Percentiles rank a stretch among this genome's conserved stretches.
phyloP scores from a whole-genome alignment of 2,113 vertebrate genomes.

The Calonectris borealis region DNA sequence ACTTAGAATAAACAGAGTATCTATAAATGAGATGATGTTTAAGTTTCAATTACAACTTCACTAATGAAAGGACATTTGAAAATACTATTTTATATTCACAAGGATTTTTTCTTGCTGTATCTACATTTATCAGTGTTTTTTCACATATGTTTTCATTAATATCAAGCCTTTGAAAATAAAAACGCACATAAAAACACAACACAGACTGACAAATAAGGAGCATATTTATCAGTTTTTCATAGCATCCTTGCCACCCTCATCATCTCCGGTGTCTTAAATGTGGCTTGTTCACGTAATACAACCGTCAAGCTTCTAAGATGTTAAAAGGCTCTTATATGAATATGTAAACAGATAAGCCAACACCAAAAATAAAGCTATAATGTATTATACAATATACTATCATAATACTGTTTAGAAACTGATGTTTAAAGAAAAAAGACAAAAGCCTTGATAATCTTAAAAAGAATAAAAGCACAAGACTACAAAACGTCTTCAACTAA shows the following conservation, averaged over 20 bases:
- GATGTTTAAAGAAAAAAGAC: not conserved
- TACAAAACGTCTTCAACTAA: not conserved
- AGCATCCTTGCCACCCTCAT: not conserved
- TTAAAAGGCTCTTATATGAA: not conserved
- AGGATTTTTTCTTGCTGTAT: not conserved
- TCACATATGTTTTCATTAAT: not conserved
- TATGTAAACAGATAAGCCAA: not conserved
- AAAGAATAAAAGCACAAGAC: not conserved
- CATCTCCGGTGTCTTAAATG: not conserved
- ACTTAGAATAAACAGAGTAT: not conserved
- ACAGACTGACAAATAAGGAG: slow-evolving; percentile 67
- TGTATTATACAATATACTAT: not conserved
- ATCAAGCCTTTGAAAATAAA: not conserved
- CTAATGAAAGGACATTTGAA: not conserved
- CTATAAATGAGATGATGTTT: not conserved
- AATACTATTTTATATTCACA: not conserved
- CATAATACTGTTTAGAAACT: not conserved
- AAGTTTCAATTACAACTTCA: not conserved
- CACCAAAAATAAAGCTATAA: not conserved
- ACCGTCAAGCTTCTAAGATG: not conserved
- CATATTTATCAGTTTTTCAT: slow-evolving; percentile 63
- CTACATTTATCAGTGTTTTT: not conserved
- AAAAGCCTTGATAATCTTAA: not conserved
- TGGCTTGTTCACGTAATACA: slow-evolving; percentile 22
- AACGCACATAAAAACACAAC: not conserved